These are phyloP conservation scores for Nanorana parkeri DNA, from an alignment of 2,113 vertebrate species.

Conservation along the genomic window DNA sequence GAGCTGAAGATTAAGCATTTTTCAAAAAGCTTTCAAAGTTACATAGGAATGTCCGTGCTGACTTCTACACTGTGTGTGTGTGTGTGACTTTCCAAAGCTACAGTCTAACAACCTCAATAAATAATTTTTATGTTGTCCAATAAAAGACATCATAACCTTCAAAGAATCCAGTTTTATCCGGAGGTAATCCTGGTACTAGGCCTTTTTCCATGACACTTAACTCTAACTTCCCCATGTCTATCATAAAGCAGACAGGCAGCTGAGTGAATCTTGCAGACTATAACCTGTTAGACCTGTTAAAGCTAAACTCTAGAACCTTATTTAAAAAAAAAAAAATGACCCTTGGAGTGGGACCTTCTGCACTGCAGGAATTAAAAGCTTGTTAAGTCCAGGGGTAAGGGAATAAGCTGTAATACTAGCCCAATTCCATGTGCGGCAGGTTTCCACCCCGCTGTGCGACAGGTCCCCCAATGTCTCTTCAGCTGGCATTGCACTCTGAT, in stretches of 20 bases:
- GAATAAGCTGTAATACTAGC: too few relatives aligned
- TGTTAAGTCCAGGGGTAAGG: too few relatives aligned
- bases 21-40: neutral
- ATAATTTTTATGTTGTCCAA: conserved; percentile 55
- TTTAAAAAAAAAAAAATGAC: too few relatives aligned
- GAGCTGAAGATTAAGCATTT: conserved; percentile 1
- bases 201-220: conserved; percentile 32
- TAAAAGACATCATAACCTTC: conserved; percentile 58
- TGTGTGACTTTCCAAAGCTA: conserved; percentile 46
- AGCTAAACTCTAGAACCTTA: too few relatives aligned
- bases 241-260: neutral
- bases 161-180: conserved; percentile 56
- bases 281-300: too few relatives aligned
- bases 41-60: conserved; percentile 18
- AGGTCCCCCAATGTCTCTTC: too few relatives aligned
- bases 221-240: conserved; percentile 29
- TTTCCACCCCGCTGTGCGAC: too few relatives aligned
- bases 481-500: too few relatives aligned
- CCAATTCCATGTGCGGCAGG: too few relatives aligned
- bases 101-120: conserved; percentile 49
- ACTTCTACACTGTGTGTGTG: conserved; percentile 34
- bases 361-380: too few relatives aligned
- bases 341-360: too few relatives aligned
- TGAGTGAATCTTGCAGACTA: neutral
- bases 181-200: conserved; percentile 26